These are phyloP conservation scores for Pelmatolapia mariae DNA, from an alignment of 2,113 vertebrate genomes.

Conservation along the genomic window DNA sequence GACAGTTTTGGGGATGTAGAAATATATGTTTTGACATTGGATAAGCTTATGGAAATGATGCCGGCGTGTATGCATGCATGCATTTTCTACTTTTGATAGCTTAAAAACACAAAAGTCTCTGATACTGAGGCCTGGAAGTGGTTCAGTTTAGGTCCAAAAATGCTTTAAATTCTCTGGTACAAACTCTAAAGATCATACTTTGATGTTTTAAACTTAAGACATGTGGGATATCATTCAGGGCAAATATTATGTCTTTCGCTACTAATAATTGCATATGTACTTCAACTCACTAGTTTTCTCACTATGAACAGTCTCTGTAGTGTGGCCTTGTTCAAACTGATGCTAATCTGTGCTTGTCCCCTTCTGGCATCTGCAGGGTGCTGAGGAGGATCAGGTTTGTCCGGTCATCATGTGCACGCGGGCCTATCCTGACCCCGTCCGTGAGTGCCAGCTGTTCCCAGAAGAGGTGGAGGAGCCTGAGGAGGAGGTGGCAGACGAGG, in stretches of 20 bases:
- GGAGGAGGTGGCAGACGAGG: slow-evolving; percentile 68
- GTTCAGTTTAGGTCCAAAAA: not conserved
- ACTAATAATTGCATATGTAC: not conserved
- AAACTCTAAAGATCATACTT: not conserved
- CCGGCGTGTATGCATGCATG: not conserved
- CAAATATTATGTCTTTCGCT: not conserved
- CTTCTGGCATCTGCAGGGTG: slow-evolving; percentile 56
- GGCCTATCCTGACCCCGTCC: slow-evolving; percentile 52
- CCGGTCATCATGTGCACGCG: slow-evolving; percentile 78
- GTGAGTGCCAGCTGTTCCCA: slow-evolving; percentile 71
- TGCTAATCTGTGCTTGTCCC: not conserved
- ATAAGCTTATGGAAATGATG: not conserved
- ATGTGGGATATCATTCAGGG: not conserved
- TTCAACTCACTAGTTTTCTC: not conserved
- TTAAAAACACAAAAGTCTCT: not conserved
- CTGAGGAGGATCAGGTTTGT: slow-evolving; percentile 65
- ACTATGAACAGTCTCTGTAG: not conserved
- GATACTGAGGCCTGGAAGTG: not conserved
- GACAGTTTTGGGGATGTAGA: not conserved
- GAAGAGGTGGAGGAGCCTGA: slow-evolving; percentile 67
- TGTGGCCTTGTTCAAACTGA: not conserved
- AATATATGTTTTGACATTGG: not conserved
- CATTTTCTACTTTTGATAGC: not conserved
- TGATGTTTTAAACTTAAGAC: not conserved
- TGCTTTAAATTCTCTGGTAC: not conserved